These are phyloP conservation scores for Oxycera nigricornis DNA, from an alignment of 2,888 invertebrate genomes.

Conservation along the genomic window DNA sequence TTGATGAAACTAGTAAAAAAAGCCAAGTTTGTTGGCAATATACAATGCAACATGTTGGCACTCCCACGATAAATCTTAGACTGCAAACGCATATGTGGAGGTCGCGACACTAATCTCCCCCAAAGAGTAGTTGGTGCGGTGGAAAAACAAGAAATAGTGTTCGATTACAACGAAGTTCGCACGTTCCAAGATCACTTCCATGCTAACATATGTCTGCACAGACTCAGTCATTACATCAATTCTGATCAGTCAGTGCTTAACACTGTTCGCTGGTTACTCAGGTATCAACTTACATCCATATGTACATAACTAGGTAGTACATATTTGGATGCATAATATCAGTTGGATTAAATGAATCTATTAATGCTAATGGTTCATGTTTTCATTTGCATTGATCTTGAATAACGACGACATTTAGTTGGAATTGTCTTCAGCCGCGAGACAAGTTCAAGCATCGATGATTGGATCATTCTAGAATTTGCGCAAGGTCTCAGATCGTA, in stretches of 20 bases:
- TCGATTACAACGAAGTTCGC: not conserved
- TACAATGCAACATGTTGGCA: not conserved
- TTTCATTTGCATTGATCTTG: conserved; percentile 29
- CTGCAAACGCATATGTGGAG: not conserved
- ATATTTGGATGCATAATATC: not conserved
- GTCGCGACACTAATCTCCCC: not conserved
- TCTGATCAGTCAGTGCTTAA: no score
- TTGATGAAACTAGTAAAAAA: not conserved
- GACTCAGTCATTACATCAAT: no score
- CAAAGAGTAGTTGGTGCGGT: not conserved
- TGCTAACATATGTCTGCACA: not conserved
- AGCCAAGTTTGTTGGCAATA: no score
- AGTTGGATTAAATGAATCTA: not conserved
- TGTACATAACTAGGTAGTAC: no score
- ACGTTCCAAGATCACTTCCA: conserved; percentile 2
- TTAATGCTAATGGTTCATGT: not conserved
- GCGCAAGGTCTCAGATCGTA: not conserved
- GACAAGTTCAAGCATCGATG: not conserved
- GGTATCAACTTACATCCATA: no score
- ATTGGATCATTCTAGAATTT: not conserved
- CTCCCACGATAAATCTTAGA: conserved; percentile 3
- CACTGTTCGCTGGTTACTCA: no score
- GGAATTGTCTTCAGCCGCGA: not conserved
- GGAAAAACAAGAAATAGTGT: not conserved
- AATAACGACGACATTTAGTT: conserved; percentile 3